A percentile compares a stretch with the other conserved stretches of the same genome.
phyloP scores from a whole-genome alignment of 2,797 vertebrate species.

The Karalla daura region DNA sequence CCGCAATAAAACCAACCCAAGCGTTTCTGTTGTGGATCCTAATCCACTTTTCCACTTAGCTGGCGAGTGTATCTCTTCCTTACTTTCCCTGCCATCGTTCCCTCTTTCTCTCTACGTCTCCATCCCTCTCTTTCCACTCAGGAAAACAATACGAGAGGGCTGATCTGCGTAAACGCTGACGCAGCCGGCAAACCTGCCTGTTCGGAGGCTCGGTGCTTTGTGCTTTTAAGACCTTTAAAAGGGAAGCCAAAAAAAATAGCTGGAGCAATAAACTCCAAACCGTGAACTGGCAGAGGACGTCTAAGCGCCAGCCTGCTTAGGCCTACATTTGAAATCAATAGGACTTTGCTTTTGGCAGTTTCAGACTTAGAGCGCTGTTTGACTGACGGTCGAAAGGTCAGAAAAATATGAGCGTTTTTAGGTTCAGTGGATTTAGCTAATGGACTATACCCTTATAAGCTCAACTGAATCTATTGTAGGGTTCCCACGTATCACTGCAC shows the following conservation, averaged over 20 bases:
- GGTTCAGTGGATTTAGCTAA: constrained; percentile 34
- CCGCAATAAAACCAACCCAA: constrained; percentile 69
- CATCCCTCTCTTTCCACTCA: constrained; percentile 28
- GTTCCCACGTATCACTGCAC: neutral
- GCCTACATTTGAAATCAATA: constrained; percentile 42
- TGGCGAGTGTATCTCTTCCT: constrained; percentile 57
- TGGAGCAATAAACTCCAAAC: constrained; percentile 45
- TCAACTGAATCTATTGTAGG: neutral
- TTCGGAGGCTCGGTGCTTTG: constrained; percentile 24
- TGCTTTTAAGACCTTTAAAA: constrained; percentile 50
- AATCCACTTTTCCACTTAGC: constrained; percentile 80
- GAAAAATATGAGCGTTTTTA: constrained; percentile 21
- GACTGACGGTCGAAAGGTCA: constrained; percentile 48
- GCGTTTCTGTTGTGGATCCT: constrained; percentile 74
- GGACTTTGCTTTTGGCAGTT: constrained; percentile 29
- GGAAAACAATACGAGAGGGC: constrained; percentile 64
- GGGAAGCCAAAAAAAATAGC: constrained; percentile 32
- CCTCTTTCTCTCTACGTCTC: constrained; percentile 24
- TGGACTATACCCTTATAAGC: constrained; percentile 20
- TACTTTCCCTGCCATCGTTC: constrained; percentile 18
- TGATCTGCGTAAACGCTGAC: constrained; percentile 76
- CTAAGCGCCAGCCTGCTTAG: constrained; percentile 12
- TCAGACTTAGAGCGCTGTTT: constrained; percentile 25
- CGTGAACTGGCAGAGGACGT: constrained; percentile 33
- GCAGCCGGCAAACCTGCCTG: constrained; percentile 49